Evolutionary conservation across 2,888 invertebrate species (phyloP), one percentile per base, ranked within the genome.

Genomic region (Empis livida): DNA sequence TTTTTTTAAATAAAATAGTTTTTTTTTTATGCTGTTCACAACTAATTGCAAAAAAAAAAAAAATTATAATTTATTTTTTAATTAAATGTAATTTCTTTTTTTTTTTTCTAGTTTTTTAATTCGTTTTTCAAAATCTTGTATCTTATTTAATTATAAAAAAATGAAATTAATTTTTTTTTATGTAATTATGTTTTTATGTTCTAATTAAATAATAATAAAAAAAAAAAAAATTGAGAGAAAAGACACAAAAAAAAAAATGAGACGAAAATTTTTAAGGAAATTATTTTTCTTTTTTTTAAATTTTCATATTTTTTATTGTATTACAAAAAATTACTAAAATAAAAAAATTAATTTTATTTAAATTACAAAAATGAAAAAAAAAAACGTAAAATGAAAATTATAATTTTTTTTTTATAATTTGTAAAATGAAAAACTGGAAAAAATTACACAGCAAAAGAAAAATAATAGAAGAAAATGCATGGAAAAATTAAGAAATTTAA

Each of bases 1-100:
- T 46, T 47, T 49, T 49, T 49, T 48, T 51, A 53, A 53, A 53
- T 51, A 49, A 53, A 51, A 51, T 49, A 49, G 47, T 53, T 53
- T 49, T 47, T 52, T 52, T 20, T 20, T 20, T 27, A 27, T 27
- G 9, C 23, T 27, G 50, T 53, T 50, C 50, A 51, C 50, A 50
- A 53, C 49, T 53, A 51, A 51, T 52, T 52, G 49, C 51, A 51
- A 51, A 52, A 47, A 50, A 46, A n/a, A n/a, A n/a, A 41, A 47
- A 27, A 27, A 27, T 8, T 27, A 27, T 27, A 27, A 27, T 8
- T 27, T 27, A 8, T 27, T 27, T 27, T n/a, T n/a, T n/a, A n/a
- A n/a, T n/a, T n/a, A n/a, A n/a, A n/a, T n/a, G n/a, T n/a, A 20
- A 5, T 5, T 20, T 20, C 20, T 20, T 20, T 20, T 27, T 9